Percentiles rank a stretch among this genome's conserved stretches.
Evolutionary conservation across 2,888 invertebrate species (phyloP).

Genomic region (Didymodactylos carnosus): DNA sequence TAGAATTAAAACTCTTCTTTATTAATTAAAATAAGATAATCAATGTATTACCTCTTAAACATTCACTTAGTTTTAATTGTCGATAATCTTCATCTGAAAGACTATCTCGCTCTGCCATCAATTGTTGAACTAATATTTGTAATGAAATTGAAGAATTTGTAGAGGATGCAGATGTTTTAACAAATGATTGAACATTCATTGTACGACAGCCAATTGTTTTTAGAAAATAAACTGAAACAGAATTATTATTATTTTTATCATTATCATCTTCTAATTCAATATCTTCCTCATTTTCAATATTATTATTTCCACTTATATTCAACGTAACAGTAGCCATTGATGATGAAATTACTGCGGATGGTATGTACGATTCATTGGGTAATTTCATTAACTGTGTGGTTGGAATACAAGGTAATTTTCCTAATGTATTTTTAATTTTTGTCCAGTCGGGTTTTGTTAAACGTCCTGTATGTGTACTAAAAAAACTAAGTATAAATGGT

Average conservation of each 20-base stretch:
- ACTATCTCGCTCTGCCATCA: background rate
- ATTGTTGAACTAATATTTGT: background rate
- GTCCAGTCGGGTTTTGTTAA: background rate
- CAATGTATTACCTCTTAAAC: background rate
- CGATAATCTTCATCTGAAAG: background rate
- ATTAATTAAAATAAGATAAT: no score
- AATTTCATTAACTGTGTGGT: background rate
- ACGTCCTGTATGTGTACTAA: background rate
- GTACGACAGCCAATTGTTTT: background rate
- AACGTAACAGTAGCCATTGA: background rate
- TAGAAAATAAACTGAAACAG: background rate
- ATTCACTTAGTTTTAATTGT: background rate
- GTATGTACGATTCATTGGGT: background rate
- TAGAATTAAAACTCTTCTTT: no score
- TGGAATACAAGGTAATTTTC: background rate
- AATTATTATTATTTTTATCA: background rate
- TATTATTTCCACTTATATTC: background rate
- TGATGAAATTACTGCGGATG: background rate
- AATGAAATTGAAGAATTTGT: background rate
- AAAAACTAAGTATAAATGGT: background rate
- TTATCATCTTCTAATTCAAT: background rate
- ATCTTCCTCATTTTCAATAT: background rate
- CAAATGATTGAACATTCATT: background rate
- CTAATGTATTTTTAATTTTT: background rate
- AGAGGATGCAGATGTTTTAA: background rate